Evolutionary conservation across 2,113 vertebrate species (phyloP).

Genomic region (Casuarius casuarius): DNA sequence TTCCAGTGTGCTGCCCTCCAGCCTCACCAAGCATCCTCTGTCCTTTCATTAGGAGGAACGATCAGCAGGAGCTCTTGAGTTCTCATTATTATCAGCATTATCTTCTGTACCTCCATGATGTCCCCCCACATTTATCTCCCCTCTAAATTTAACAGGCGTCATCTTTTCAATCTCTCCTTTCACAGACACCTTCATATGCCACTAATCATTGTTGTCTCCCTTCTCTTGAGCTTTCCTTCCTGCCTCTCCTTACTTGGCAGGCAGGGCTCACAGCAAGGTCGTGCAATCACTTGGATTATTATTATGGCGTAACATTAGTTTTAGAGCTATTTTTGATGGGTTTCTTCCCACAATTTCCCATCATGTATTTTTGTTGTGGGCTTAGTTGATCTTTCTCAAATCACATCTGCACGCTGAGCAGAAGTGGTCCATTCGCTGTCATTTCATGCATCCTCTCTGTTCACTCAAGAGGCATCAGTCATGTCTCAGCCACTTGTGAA

Average conservation of each 20-base stretch:
- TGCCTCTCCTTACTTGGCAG: background rate
- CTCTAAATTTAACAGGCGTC: conserved; percentile 35
- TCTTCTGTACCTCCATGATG: background rate
- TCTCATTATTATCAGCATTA: background rate
- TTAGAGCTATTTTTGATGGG: background rate
- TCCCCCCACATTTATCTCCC: background rate
- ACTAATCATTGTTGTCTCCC: background rate
- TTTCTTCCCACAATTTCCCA: background rate
- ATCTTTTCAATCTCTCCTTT: conserved; percentile 40
- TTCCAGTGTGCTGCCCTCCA: background rate
- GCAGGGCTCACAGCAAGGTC: background rate
- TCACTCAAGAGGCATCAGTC: background rate
- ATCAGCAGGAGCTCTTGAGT: background rate
- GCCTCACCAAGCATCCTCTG: background rate
- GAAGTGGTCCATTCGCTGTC: background rate
- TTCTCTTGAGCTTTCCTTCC: background rate
- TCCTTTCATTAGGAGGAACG: background rate
- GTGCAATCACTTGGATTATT: accelerated
- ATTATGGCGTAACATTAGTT: background rate
- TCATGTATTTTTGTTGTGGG: background rate
- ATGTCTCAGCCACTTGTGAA: background rate
- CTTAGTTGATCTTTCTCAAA: background rate
- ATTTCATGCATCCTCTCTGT: background rate
- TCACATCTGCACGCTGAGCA: background rate
- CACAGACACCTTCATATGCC: background rate